phyloP scores from a whole-genome alignment of 1,140 invertebrate species.

The Cydia fagiglandana region DNA sequence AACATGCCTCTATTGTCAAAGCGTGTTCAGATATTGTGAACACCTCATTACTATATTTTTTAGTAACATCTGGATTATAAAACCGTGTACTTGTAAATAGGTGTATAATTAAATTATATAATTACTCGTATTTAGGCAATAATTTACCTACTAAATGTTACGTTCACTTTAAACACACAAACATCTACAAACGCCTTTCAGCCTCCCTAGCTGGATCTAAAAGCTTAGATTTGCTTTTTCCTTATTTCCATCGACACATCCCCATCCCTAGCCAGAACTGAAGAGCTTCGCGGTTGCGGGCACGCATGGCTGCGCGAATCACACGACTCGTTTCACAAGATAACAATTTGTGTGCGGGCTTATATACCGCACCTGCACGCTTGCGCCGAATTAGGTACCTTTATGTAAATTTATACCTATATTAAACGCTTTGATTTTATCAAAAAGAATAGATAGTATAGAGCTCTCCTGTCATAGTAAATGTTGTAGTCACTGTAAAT shows the following conservation, averaged over 20 bases:
- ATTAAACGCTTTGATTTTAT: conserved; percentile 17
- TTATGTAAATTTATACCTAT: conserved; percentile 26
- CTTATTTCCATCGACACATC: conserved; percentile 43
- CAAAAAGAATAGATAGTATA: too few species aligned
- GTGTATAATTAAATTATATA: too few species aligned
- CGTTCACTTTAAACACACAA: neutral
- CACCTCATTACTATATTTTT: too few species aligned
- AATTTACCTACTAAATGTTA: too few species aligned
- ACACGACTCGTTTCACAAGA: conserved; percentile 78
- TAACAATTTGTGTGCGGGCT: conserved; percentile 75
- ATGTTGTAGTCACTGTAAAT: too few species aligned
- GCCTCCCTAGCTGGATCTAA: neutral
- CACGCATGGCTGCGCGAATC: conserved; percentile 76
- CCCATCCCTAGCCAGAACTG: conserved; percentile 58
- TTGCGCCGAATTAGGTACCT: conserved; percentile 65
- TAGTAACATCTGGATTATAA: too few species aligned
- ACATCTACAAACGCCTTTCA: neutral
- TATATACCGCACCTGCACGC: conserved; percentile 67
- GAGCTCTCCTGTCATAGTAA: too few species aligned
- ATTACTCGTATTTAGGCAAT: too few species aligned
- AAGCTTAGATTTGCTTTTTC: neutral
- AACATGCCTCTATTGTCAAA: too few species aligned
- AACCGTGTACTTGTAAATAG: too few species aligned
- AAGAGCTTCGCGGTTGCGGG: conserved; percentile 69
- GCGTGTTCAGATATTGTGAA: too few species aligned